Percentiles rank a stretch among this genome's conserved stretches.
These are phyloP conservation scores for Capreolus pygargus DNA, from an alignment of 2,113 vertebrate genomes.

Conservation along the genomic window DNA sequence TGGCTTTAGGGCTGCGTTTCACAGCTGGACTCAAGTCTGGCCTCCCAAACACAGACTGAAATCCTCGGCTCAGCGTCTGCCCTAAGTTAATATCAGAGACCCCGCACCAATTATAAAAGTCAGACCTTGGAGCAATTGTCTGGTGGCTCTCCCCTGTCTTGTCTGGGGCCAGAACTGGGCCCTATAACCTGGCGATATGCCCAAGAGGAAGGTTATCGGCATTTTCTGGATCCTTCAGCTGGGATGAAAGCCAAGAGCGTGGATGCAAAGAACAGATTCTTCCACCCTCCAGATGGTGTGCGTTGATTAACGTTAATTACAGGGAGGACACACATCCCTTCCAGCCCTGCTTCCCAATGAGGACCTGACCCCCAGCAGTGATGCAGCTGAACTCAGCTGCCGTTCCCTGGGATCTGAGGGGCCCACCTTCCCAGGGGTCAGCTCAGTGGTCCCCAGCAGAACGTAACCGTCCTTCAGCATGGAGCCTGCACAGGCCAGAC, in stretches of 20 bases:
- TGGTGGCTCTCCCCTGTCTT: background rate
- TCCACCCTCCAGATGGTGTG: background rate
- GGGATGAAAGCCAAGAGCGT: background rate
- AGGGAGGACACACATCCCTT: background rate
- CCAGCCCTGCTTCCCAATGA: background rate
- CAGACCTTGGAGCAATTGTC: background rate
- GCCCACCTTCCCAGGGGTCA: background rate
- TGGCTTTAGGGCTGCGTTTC: background rate
- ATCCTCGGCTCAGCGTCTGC: background rate
- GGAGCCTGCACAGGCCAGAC: background rate
- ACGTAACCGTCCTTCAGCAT: background rate
- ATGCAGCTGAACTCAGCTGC: background rate
- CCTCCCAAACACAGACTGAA: background rate
- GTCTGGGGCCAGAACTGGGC: background rate
- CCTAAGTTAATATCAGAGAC: too few relatives aligned
- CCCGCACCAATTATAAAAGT: rapidly evolving
- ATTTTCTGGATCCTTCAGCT: background rate
- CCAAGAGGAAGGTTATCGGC: background rate
- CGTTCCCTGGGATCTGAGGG: background rate
- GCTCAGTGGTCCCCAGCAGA: background rate
- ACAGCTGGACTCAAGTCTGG: background rate
- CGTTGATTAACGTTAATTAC: constrained; percentile 13
- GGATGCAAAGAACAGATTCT: background rate
- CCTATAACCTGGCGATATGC: background rate
- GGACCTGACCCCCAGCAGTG: background rate